phyloP scores from a whole-genome alignment of 2,113 vertebrate genomes.

The Myocastor coypus region DNA sequence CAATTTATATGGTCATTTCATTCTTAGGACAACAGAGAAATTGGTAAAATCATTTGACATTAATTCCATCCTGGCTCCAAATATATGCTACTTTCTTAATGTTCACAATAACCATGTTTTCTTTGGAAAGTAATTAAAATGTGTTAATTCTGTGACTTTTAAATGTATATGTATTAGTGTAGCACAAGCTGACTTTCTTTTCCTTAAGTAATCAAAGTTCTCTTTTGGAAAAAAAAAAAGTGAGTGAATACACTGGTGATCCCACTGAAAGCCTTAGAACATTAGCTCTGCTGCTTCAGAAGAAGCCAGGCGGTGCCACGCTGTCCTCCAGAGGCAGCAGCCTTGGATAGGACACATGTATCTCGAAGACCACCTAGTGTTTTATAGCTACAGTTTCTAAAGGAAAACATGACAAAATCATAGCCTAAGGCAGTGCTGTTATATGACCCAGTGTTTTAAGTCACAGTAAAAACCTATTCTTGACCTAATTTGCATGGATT shows the following conservation, averaged over 20 bases:
- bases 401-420: background rate
- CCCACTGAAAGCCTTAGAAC: constrained; percentile 19
- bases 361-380: constrained; percentile 22
- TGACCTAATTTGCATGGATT: constrained; percentile 30
- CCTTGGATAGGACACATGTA: constrained; percentile 22
- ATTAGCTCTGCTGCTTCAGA: constrained; percentile 47
- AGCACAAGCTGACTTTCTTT: background rate
- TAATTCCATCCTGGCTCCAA: background rate
- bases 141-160: background rate
- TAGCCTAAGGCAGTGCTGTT: background rate
- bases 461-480: background rate
- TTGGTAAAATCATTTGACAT: background rate
- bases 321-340: background rate
- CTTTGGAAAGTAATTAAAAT: constrained; percentile 23
- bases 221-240: background rate
- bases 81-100: constrained; percentile 4
- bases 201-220: background rate
- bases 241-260: background rate
- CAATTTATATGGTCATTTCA: background rate
- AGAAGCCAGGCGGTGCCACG: background rate
- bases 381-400: constrained; percentile 41
- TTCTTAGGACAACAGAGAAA: background rate
- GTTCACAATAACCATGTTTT: background rate
- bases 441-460: background rate
- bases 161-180: background rate